Percentiles rank a stretch among this genome's conserved stretches.
Conservation (phyloP, 2,888 invertebrate species). For the Hipparchia semele region DNA sequence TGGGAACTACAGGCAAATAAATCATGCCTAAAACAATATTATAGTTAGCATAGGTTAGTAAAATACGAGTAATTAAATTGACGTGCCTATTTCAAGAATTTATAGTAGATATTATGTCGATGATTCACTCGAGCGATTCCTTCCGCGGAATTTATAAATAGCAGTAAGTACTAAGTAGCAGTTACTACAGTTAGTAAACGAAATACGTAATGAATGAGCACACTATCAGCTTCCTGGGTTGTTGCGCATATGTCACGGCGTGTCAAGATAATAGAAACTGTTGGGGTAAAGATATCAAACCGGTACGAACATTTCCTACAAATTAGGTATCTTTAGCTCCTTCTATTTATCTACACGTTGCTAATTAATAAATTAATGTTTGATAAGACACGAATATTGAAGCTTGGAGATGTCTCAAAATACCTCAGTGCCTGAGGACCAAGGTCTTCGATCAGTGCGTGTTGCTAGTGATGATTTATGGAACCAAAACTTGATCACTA, state of each 20-base stretch:
- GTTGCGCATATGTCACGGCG: constrained; percentile 58
- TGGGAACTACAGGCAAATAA: background rate
- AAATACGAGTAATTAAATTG: background rate
- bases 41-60: background rate
- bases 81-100: constrained; percentile 2
- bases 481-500: too few species aligned
- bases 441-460: too few species aligned
- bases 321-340: background rate
- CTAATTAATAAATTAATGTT: too few species aligned
- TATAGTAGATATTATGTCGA: constrained; percentile 2
- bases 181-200: constrained; percentile 52
- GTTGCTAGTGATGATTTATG: too few species aligned
- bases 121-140: constrained; percentile 43
- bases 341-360: background rate
- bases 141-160: constrained; percentile 53
- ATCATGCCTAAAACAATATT: background rate
- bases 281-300: constrained; percentile 27
- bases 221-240: constrained; percentile 73
- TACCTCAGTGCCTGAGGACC: too few species aligned
- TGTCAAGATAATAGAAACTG: constrained; percentile 44
- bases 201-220: constrained; percentile 62
- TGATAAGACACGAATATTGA: background rate
- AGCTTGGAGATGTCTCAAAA: too few species aligned
- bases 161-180: constrained; percentile 46
- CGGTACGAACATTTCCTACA: background rate